A percentile compares a stretch with the other conserved stretches of the same genome.
phyloP scores from a whole-genome alignment of 2,113 vertebrate genomes.

The Fregata magnificens region DNA sequence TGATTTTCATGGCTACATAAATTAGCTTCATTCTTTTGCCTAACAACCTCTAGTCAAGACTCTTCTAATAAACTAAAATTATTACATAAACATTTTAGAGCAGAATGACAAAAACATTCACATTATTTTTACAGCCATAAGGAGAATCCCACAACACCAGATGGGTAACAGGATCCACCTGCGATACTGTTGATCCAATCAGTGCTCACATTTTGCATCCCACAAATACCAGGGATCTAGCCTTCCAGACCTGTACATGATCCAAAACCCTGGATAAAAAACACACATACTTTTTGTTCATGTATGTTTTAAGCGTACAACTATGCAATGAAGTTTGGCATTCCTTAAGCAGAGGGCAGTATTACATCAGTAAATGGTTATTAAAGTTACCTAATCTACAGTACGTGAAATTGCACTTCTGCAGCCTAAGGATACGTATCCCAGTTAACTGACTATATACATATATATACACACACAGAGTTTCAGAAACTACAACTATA shows the following conservation, averaged over 20 bases:
- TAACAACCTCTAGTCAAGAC: not conserved
- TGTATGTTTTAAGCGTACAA: not conserved
- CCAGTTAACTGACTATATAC: not conserved
- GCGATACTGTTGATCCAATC: not conserved
- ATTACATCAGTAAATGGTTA: constrained; percentile 30
- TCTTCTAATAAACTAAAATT: not conserved
- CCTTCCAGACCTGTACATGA: not conserved
- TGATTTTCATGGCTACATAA: not conserved
- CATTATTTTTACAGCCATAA: not conserved
- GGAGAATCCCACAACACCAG: not conserved
- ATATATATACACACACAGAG: not conserved
- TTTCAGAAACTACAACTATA: not conserved
- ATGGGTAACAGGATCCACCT: not conserved
- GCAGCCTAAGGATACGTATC: not conserved
- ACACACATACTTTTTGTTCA: not conserved
- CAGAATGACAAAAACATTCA: not conserved
- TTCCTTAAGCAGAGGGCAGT: constrained; percentile 56
- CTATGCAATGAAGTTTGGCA: constrained; percentile 27
- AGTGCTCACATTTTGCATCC: not conserved
- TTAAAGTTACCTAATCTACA: not conserved
- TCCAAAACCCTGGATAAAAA: not conserved
- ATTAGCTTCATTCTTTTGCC: not conserved
- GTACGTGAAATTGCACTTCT: not conserved
- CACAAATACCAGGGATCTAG: not conserved
- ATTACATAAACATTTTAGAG: not conserved